Evolutionary conservation across 2,888 invertebrate genomes (phyloP).

Genomic region (Alcis repandata): DNA sequence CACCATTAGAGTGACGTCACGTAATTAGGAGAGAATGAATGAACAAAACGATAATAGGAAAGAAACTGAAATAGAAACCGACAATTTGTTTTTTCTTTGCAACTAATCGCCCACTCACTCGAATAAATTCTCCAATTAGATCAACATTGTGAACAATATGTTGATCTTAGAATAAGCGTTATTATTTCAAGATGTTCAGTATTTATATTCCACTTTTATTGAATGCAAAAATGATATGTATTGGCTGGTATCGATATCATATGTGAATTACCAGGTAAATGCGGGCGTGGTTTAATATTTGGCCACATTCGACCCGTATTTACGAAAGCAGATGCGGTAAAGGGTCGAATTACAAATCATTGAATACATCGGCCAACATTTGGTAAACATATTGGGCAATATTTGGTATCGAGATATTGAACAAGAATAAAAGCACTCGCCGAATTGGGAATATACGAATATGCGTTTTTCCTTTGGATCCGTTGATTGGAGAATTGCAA

Average conservation of each 20-base stretch:
- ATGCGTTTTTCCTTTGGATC: background rate
- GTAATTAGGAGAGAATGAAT: background rate
- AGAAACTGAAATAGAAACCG: constrained; percentile 2
- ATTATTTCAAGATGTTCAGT: no score
- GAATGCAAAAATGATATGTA: constrained; percentile 36
- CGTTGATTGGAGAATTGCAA: no score
- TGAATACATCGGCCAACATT: constrained; percentile 44
- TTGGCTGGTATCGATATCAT: constrained; percentile 43
- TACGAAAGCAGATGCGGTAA: constrained; percentile 46
- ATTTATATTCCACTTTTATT: background rate
- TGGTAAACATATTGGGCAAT: constrained; percentile 43
- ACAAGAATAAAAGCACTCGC: constrained; percentile 43
- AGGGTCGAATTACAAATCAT: constrained; percentile 46
- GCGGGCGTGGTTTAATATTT: constrained; percentile 42
- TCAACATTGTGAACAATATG: background rate
- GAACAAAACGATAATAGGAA: constrained; percentile 8
- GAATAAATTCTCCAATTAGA: background rate
- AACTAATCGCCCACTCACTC: constrained; percentile 1
- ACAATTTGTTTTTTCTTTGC: background rate
- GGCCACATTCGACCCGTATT: constrained; percentile 43
- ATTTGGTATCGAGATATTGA: constrained; percentile 38
- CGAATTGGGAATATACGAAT: constrained; percentile 38
- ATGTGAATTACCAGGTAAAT: constrained; percentile 46
- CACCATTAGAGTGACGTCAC: background rate
- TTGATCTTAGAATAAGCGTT: no score